Conservation (phyloP, 2,113 vertebrate genomes). For the Salvelinus namaycush region DNA sequence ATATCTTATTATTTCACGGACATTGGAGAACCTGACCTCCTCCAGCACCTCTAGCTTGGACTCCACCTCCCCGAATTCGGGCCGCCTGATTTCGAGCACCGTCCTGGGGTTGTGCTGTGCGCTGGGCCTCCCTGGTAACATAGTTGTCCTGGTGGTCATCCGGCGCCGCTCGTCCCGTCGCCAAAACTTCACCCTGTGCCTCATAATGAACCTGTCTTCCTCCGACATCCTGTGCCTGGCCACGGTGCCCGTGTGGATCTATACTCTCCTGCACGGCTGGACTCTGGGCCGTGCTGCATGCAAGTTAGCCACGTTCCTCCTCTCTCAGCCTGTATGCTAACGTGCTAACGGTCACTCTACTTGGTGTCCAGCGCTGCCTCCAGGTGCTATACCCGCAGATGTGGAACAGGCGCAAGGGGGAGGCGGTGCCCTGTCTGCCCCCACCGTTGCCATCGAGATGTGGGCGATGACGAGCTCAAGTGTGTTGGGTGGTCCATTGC, state of each 20-base stretch:
- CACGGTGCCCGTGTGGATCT: slow-evolving; percentile 69
- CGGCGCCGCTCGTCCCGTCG: no score
- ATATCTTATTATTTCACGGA: no score
- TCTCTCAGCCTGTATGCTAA: slow-evolving; percentile 68
- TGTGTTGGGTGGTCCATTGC: neutral
- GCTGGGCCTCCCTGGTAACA: no score
- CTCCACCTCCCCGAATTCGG: no score
- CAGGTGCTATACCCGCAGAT: slow-evolving; percentile 61
- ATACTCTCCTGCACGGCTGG: slow-evolving; percentile 60
- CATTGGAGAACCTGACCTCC: no score
- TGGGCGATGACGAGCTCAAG: slow-evolving; percentile 25
- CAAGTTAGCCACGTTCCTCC: slow-evolving; percentile 56
- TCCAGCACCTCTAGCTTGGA: no score
- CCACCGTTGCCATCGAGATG: slow-evolving; percentile 51
- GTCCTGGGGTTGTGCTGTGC: no score
- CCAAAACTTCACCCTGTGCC: no score
- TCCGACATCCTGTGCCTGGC: slow-evolving; percentile 66
- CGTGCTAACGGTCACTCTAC: slow-evolving; percentile 61
- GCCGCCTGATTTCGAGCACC: no score
- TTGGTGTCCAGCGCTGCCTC: slow-evolving; percentile 66
- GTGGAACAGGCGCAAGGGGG: slow-evolving; percentile 30
- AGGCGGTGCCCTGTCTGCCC: slow-evolving; percentile 37
- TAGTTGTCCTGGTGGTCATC: no score
- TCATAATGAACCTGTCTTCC: slow-evolving; percentile 33
- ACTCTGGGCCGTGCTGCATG: slow-evolving; percentile 49